Conservation (phyloP, 37 sponge, comb jelly and placozoan species). For the Spongilla lacustris region DNA sequence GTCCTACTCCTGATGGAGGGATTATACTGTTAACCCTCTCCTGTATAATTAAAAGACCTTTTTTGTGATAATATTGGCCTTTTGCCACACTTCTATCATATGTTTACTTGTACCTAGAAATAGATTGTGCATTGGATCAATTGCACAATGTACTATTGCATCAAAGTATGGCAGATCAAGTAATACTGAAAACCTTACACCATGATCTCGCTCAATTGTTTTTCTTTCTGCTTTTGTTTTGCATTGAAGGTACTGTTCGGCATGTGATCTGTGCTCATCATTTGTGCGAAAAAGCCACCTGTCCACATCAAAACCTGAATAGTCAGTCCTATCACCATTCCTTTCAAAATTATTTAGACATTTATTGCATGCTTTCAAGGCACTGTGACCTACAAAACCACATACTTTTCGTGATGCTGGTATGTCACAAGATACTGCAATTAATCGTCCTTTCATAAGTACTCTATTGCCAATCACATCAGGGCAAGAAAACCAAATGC, state of each 20-base stretch:
- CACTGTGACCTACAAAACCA: slow-evolving; percentile 66
- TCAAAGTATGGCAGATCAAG: slow-evolving; percentile 59
- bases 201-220: slow-evolving; percentile 13
- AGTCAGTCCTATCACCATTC: neutral
- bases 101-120: slow-evolving; percentile 51
- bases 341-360: slow-evolving; percentile 29
- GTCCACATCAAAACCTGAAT: slow-evolving; percentile 40
- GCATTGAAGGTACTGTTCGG: neutral
- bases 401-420: slow-evolving; percentile 67
- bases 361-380: slow-evolving; percentile 54
- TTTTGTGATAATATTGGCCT: neutral
- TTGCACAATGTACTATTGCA: slow-evolving; percentile 23
- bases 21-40: neutral
- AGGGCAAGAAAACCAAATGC: neutral
- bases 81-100: slow-evolving; percentile 19
- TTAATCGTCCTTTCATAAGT: slow-evolving; percentile 1
- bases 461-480: neutral
- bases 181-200: slow-evolving; percentile 54
- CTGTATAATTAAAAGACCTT: slow-evolving; percentile 34
- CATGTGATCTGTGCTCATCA: slow-evolving; percentile 12
- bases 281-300: slow-evolving; percentile 32
- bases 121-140: slow-evolving; percentile 54
- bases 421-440: slow-evolving; percentile 61
- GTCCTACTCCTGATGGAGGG: slow-evolving; percentile 43
- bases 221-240: slow-evolving; percentile 6